Evolutionary conservation across 2,797 vertebrate species (phyloP), one percentile per base, ranked within the genome.

Genomic region (Gastrophryne carolinensis): DNA sequence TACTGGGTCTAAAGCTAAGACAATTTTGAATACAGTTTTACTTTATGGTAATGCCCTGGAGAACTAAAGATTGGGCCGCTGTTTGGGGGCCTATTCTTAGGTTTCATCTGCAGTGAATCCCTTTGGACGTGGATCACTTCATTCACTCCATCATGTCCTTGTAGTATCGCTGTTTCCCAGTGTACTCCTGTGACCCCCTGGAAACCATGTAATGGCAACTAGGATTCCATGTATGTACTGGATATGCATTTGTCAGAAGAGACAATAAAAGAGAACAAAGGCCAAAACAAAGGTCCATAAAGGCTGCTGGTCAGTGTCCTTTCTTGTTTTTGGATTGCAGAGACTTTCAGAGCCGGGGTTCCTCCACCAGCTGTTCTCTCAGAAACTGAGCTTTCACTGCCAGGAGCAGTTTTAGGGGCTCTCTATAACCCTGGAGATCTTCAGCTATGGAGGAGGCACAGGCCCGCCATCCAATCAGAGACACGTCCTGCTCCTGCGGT

Each of bases 291-390:
- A 23, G 3, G 8, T 52, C 11, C 26, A 23, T 19, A 23, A 54
- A 54, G 50, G 50, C 65, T 68, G 65, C 65, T 68, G 65, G 65
- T 68, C 65, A 68, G 65, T 68, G 32, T 53, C 50, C 9, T 26
- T 17, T 29, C 17, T 49, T 35, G 24, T 7, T 11, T 65, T 6
- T 24, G 29, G 39, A 44, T 44, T 44, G 17, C 23, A 15, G 17
- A 19, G 8, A 35, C 1, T 15, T 12, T 11, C 32, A n/a, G n/a
- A n/a, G n/a, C 23, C 53, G 49, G 49, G 17, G 17, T 44, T 17
- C 12, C 24, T 66, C 11, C 15, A 35, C 11, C 15, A 35, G 12
- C 49, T 6, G 44, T 3, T 32, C 27, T 5, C 15, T 65, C 3
- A 23, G 47, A 53, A 24, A 37, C 49, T 17, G 64, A 54, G 6